Percentiles rank a stretch among this genome's conserved stretches.
These are phyloP conservation scores for Hippocampus zosterae DNA, from an alignment of 2,113 vertebrate genomes.

Conservation along the genomic window DNA sequence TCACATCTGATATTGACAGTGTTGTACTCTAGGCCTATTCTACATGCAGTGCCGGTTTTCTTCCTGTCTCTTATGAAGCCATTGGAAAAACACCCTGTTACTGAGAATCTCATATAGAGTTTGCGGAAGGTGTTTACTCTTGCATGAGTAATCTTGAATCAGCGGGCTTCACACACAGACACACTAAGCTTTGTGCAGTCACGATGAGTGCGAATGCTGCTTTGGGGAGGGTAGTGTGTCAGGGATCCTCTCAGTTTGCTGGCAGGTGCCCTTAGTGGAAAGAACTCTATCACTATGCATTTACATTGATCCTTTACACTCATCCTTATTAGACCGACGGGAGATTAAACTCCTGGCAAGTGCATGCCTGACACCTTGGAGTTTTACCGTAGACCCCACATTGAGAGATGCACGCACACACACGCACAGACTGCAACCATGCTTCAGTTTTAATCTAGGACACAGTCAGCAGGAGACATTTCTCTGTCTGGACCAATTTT, in stretches of 20 bases:
- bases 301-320: slow-evolving; percentile 75
- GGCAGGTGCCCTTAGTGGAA: slow-evolving; percentile 56
- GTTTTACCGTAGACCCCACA: slow-evolving; percentile 14
- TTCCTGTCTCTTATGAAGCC: slow-evolving; percentile 28
- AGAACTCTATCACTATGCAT: slow-evolving; percentile 66
- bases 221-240: slow-evolving; percentile 41
- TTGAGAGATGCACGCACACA: not conserved
- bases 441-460: slow-evolving; percentile 45
- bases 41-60: slow-evolving; percentile 30
- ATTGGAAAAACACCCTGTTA: slow-evolving; percentile 40
- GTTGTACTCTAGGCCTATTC: slow-evolving; percentile 49
- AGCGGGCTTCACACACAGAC: slow-evolving; percentile 9
- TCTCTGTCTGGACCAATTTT: slow-evolving; percentile 25
- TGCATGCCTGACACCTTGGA: slow-evolving; percentile 34
- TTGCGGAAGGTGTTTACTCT: slow-evolving; percentile 38
- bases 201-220: slow-evolving; percentile 31
- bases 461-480: slow-evolving; percentile 38
- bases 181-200: slow-evolving; percentile 18
- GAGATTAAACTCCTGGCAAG: slow-evolving; percentile 57
- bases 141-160: slow-evolving; percentile 43
- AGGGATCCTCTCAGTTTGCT: slow-evolving; percentile 57
- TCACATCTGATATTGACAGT: slow-evolving; percentile 53
- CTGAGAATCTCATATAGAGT: slow-evolving; percentile 42
- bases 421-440: slow-evolving; percentile 27
- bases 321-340: slow-evolving; percentile 65